These are phyloP conservation scores for Semnornis frantzii DNA, from an alignment of 2,113 vertebrate species.

Conservation along the genomic window DNA sequence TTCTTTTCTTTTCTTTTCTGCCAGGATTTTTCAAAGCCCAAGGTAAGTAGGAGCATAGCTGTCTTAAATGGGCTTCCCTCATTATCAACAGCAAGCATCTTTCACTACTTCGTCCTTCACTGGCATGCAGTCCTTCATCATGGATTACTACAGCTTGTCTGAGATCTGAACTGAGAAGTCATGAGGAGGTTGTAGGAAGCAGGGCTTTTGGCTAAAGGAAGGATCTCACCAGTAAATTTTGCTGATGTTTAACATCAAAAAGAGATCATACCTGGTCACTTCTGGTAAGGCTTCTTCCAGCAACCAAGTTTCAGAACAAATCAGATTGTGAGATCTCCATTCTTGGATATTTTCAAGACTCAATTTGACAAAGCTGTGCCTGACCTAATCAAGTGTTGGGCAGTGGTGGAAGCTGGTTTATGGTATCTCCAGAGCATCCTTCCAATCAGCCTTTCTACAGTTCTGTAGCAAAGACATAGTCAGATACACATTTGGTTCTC, in stretches of 20 bases:
- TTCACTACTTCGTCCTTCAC: too few relatives aligned
- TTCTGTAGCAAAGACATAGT: background rate
- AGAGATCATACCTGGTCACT: background rate
- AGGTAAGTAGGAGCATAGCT: background rate
- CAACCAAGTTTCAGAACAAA: background rate
- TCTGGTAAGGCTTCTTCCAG: background rate
- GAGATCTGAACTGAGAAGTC: background rate
- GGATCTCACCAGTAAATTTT: background rate
- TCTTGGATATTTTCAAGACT: background rate
- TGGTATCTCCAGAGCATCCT: background rate
- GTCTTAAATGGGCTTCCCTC: background rate
- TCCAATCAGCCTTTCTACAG: background rate
- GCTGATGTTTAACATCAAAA: background rate
- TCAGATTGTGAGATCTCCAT: background rate
- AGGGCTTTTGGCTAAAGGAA: background rate
- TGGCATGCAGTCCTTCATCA: background rate
- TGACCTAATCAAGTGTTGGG: background rate
- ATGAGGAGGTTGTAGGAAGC: fast-evolving
- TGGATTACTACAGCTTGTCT: background rate
- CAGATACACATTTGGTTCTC: background rate
- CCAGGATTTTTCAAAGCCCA: background rate
- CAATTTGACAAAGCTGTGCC: background rate
- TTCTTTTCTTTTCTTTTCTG: background rate
- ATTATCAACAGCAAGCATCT: background rate
- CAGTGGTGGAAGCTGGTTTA: background rate